Conservation (phyloP, 2,888 invertebrate species). For the Drosophila mulleri region DNA sequence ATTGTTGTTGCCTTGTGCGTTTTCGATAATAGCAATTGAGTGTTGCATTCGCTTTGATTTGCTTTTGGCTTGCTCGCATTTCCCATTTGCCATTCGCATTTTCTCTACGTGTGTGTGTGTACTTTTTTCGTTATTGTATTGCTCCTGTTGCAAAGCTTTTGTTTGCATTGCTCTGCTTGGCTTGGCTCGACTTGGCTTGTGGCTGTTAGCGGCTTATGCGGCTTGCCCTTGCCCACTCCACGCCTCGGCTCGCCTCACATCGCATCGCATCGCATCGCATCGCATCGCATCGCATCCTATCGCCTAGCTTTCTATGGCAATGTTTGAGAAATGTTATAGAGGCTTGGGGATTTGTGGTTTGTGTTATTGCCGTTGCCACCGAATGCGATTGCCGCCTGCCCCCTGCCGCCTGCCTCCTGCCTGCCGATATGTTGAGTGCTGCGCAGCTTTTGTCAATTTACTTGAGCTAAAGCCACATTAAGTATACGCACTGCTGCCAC, state of each 20-base stretch:
- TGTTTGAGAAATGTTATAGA: constrained; percentile 79
- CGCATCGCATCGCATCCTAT: no score
- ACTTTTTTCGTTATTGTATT: constrained; percentile 46
- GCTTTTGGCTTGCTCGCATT: constrained; percentile 48
- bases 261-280: not conserved
- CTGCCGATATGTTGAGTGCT: constrained; percentile 30
- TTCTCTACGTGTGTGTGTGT: constrained; percentile 24
- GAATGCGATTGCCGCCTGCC: not conserved
- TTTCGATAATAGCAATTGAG: constrained; percentile 78
- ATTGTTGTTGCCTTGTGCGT: constrained; percentile 40
- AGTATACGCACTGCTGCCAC: constrained; percentile 63
- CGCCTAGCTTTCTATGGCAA: constrained; percentile 40
- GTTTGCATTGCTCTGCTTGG: constrained; percentile 56
- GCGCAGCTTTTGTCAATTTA: constrained; percentile 71
- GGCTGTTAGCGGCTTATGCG: constrained; percentile 72
- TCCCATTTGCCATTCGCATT: constrained; percentile 49
- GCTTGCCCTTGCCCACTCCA: constrained; percentile 38
- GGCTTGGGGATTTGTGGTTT: constrained; percentile 78
- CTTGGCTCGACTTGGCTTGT: constrained; percentile 42
- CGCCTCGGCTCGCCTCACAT: no score
- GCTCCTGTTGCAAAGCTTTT: constrained; percentile 69
- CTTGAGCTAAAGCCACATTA: constrained; percentile 65
- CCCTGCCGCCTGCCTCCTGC: constrained; percentile 14
- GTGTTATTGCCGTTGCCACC: constrained; percentile 64
- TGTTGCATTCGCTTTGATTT: constrained; percentile 81